A percentile compares a stretch with the other conserved stretches of the same genome.
Evolutionary conservation across 2,888 invertebrate genomes (phyloP).

Genomic region (Autographa pulchrina): DNA sequence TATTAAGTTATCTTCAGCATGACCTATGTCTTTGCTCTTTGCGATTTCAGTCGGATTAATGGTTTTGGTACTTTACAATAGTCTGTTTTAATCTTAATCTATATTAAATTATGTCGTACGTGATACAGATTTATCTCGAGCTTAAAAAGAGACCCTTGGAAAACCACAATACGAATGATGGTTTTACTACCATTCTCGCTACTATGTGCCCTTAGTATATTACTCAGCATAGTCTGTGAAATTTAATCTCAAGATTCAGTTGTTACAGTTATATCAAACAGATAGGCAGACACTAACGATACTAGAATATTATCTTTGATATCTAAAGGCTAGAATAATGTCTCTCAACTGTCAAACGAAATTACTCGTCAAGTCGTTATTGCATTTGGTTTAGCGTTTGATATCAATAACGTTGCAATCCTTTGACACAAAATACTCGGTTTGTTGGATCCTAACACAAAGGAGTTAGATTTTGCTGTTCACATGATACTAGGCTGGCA

Average conservation of each 20-base stretch:
- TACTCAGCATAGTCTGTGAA: too few species aligned
- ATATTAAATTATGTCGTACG: too few species aligned
- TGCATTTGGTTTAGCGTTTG: slow-evolving; percentile 30
- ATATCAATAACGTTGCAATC: slow-evolving; percentile 25
- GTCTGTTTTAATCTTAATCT: too few species aligned
- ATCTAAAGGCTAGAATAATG: not conserved
- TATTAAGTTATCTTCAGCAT: slow-evolving; percentile 38
- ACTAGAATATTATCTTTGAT: not conserved
- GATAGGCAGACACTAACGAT: not conserved
- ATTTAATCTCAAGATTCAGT: too few species aligned
- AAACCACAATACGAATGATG: too few species aligned
- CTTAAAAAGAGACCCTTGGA: too few species aligned
- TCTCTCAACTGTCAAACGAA: slow-evolving; percentile 6
- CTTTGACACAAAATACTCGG: slow-evolving; percentile 31
- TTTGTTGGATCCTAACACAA: slow-evolving; percentile 34
- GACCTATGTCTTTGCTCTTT: not conserved
- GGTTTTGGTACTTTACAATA: too few species aligned
- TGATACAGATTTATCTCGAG: too few species aligned
- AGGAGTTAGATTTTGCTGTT: slow-evolving; percentile 18
- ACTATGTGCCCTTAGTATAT: too few species aligned
- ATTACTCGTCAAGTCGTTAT: slow-evolving; percentile 13
- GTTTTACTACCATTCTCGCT: too few species aligned
- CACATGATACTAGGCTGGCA: slow-evolving; percentile 7
- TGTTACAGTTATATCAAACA: not conserved
- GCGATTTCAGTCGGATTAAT: not conserved